Conservation (phyloP, 2,888 invertebrate genomes). For the Atherix ibis region DNA sequence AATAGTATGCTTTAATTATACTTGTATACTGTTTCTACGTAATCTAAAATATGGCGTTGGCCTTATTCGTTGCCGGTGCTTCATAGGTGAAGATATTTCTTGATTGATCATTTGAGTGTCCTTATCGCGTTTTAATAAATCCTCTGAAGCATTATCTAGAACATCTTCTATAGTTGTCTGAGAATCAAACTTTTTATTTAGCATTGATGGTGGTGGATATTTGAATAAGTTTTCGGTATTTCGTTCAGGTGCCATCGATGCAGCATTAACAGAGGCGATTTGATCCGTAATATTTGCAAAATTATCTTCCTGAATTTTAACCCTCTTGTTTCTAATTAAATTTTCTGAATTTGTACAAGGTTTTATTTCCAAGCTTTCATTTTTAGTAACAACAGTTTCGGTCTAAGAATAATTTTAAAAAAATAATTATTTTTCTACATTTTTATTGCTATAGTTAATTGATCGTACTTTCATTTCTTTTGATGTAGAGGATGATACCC, state of each 20-base stretch:
- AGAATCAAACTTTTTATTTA: slow-evolving; percentile 1
- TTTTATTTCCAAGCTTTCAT: too few relatives aligned
- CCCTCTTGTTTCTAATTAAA: too few relatives aligned
- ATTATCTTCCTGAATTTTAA: too few relatives aligned
- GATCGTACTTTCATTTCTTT: not conserved
- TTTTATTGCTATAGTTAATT: too few relatives aligned
- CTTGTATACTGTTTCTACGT: slow-evolving; percentile 48
- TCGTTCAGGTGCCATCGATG: slow-evolving; percentile 1
- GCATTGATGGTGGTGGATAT: slow-evolving; percentile 15
- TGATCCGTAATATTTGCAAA: too few relatives aligned
- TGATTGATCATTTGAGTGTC: not conserved
- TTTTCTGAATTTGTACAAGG: too few relatives aligned
- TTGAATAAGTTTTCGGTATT: too few relatives aligned
- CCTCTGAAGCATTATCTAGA: not conserved
- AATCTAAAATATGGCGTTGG: slow-evolving; percentile 50
- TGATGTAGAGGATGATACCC: not conserved
- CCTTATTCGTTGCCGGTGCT: slow-evolving; percentile 49
- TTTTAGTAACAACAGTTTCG: too few relatives aligned
- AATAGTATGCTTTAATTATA: slow-evolving; percentile 33
- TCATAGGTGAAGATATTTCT: slow-evolving; percentile 21
- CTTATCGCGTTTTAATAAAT: not conserved
- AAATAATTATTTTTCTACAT: too few relatives aligned
- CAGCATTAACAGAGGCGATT: not conserved
- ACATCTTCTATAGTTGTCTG: slow-evolving; percentile 1
- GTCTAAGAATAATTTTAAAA: too few relatives aligned